Conservation (phyloP, 2,888 invertebrate species). For the Osedax frankpressi region DNA sequence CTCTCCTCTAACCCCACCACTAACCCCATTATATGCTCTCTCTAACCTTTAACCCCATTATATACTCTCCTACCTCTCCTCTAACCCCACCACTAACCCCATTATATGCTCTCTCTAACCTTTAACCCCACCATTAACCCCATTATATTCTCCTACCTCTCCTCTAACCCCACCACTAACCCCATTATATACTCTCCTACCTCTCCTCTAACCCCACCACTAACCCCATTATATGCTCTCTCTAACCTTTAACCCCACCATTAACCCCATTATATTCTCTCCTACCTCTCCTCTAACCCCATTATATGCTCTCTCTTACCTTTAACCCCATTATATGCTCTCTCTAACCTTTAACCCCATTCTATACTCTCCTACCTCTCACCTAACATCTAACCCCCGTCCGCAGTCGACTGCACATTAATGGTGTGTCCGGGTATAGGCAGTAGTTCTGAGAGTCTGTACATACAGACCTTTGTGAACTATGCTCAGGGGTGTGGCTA, state of each 20-base stretch:
- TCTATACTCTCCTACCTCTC: not conserved
- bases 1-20: not conserved
- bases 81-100: not conserved
- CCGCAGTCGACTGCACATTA: constrained; percentile 49
- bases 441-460: constrained; percentile 83
- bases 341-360: not conserved
- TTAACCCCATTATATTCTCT: not conserved
- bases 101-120: not conserved
- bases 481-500: constrained; percentile 81
- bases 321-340: not conserved
- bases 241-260: not conserved
- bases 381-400: not conserved
- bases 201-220: not conserved
- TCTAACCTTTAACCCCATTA: not conserved
- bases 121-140: not conserved
- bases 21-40: not conserved
- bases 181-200: not conserved
- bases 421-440: constrained; percentile 60
- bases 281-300: not conserved
- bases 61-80: not conserved
- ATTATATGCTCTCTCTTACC: not conserved
- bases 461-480: constrained; percentile 81
- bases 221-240: not conserved
- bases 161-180: not conserved
- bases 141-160: not conserved